Evolutionary conservation across 2,113 vertebrate genomes (phyloP), one percentile per base, ranked within the genome.

Genomic region (Microcebus griseorufus): DNA sequence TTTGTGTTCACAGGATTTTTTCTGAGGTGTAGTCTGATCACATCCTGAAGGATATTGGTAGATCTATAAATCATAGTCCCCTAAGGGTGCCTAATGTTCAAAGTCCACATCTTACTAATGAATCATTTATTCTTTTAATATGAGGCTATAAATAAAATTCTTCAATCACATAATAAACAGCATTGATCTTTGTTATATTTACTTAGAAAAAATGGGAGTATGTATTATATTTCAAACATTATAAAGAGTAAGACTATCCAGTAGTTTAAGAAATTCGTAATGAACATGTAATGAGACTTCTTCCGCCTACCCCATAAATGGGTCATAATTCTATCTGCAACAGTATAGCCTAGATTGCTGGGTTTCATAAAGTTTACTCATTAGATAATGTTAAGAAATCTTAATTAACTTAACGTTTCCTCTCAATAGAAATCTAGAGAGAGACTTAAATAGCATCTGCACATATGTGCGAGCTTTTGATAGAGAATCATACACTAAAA

Each of bases 211-310:
- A 80, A 93, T 42, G 14, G 1, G 32, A 16, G 17, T n/a, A 79
- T 18, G 12, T 37, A 48, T 73, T 87, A 11, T 42, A 93, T 95
- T 93, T 88, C 42, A 88, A 86, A 96, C 94, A 18, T 13, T 45
- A 18, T 55, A 51, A 72, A 89, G 69, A 88, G 37, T 37, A 86
- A 17, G 20, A 64, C 20, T 51, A 51, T 9, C 93, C 5, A 2
- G 12, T 53, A 72, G 29, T 76, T 96, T 51, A 55, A 81, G 16
- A 93, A 97, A 96, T 25, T 79, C n/a, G 29, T 53, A 91, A 58
- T 1, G 42, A 72, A 90, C 8, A 11, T 58, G 25, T 45, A 92
- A 39, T 7, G 11, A 58, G 34, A n/a, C 9, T 53, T n/a, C 39
- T 58, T 64, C 75, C 39, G 62, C 5, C 32, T 9, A 6, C 23